Percentiles rank a stretch among this genome's conserved stretches.
These are phyloP conservation scores for Musca vetustissima DNA, from an alignment of 1,140 invertebrate species.

Conservation along the genomic window DNA sequence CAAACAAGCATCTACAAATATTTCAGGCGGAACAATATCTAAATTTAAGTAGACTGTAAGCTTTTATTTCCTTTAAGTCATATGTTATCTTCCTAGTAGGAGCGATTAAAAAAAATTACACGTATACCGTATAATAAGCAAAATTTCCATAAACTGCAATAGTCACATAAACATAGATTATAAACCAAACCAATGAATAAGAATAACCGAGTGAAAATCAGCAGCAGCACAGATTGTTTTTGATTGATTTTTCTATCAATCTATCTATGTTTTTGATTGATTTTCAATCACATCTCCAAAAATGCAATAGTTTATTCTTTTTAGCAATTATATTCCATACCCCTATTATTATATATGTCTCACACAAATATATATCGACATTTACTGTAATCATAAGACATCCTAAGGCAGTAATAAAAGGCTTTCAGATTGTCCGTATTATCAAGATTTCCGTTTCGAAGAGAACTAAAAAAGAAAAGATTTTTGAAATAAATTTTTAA, in stretches of 20 bases:
- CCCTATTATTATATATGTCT: slow-evolving; percentile 15
- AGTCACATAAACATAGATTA: background rate
- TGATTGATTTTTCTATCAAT: too few species aligned
- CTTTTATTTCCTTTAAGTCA: background rate
- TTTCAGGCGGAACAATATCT: slow-evolving; percentile 42
- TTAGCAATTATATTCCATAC: background rate
- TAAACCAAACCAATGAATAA: too few species aligned
- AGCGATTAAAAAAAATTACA: background rate
- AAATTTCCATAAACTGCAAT: slow-evolving; percentile 11
- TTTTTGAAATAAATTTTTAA: too few species aligned
- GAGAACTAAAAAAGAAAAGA: background rate
- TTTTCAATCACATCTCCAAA: too few species aligned
- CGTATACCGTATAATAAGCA: background rate
- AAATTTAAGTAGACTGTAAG: slow-evolving; percentile 48
- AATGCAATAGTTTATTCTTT: background rate
- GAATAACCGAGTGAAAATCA: too few species aligned
- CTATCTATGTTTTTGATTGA: too few species aligned
- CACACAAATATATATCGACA: background rate
- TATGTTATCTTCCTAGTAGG: background rate
- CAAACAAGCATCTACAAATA: slow-evolving; percentile 58
- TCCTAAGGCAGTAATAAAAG: too few species aligned
- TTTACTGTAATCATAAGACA: too few species aligned
- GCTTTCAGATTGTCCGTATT: background rate
- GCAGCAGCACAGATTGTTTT: too few species aligned
- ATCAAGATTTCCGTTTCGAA: background rate